Conservation (phyloP, 2,888 invertebrate genomes). For the Agrilus biguttatus region DNA sequence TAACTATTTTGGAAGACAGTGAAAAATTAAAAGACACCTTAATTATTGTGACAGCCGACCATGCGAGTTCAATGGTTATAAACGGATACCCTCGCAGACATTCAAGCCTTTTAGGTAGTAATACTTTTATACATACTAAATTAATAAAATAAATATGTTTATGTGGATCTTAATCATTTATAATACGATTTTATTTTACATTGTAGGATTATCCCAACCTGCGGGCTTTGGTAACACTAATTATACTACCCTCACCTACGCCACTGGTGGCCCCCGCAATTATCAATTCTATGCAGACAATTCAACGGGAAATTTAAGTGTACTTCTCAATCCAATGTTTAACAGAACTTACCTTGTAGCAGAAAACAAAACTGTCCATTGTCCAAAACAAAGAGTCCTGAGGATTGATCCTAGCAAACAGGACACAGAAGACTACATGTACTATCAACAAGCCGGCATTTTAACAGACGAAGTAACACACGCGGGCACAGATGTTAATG, state of each 20-base stretch:
- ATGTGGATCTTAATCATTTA: too few relatives aligned
- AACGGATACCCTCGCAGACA: slow-evolving; percentile 64
- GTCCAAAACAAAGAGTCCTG: slow-evolving; percentile 17
- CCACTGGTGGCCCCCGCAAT: slow-evolving; percentile 57
- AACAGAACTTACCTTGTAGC: too few relatives aligned
- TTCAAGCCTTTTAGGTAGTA: slow-evolving; percentile 51
- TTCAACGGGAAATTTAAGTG: slow-evolving; percentile 10
- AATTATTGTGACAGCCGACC: slow-evolving; percentile 74
- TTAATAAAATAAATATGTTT: too few relatives aligned
- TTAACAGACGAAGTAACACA: slow-evolving; percentile 61
- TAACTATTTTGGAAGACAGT: slow-evolving; percentile 35
- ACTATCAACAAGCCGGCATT: slow-evolving; percentile 59
- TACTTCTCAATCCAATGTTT: too few relatives aligned
- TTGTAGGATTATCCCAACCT: slow-evolving; percentile 42
- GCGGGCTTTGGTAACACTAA: slow-evolving; percentile 49
- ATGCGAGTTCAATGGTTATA: slow-evolving; percentile 63
- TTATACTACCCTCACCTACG: slow-evolving; percentile 67
- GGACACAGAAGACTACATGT: slow-evolving; percentile 48
- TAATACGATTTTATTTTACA: neutral
- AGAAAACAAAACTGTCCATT: too few relatives aligned
- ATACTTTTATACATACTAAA: neutral
- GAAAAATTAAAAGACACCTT: slow-evolving; percentile 47
- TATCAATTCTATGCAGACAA: slow-evolving; percentile 36
- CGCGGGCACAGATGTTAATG: slow-evolving; percentile 72
- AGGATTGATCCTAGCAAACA: slow-evolving; percentile 46